Percentiles rank a stretch among this genome's conserved stretches.
These are phyloP conservation scores for Mellilla xanthometata DNA, from an alignment of 2,888 invertebrate species.

Conservation along the genomic window DNA sequence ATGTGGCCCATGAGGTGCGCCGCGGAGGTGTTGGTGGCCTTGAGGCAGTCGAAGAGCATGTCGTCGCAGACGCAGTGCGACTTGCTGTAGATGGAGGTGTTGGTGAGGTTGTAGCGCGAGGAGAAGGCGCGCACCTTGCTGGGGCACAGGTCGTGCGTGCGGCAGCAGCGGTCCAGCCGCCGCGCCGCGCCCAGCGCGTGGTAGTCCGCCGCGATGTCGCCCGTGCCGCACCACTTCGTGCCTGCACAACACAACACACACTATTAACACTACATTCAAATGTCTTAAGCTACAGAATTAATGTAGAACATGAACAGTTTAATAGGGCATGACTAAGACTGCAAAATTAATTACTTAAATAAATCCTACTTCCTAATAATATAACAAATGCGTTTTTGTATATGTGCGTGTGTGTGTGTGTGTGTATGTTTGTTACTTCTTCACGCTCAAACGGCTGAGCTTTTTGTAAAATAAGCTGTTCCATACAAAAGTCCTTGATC, in stretches of 20 bases:
- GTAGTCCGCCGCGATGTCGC: slow-evolving; percentile 92
- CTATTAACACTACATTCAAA: too few relatives aligned
- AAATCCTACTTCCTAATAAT: too few relatives aligned
- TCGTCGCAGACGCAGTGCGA: slow-evolving; percentile 95
- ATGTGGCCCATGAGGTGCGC: slow-evolving; percentile 91
- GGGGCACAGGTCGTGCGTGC: slow-evolving; percentile 95
- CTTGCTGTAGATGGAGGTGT: slow-evolving; percentile 92
- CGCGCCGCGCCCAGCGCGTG: slow-evolving; percentile 91
- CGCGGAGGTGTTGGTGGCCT: slow-evolving; percentile 87
- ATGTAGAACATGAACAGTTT: too few relatives aligned
- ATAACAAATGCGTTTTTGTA: too few relatives aligned
- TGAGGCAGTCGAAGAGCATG: slow-evolving; percentile 91
- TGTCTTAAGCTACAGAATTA: too few relatives aligned
- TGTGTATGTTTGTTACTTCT: too few relatives aligned
- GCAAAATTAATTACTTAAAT: too few relatives aligned
- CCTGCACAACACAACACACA: slow-evolving; percentile 82
- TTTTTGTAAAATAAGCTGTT: too few relatives aligned
- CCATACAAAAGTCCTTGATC: too few relatives aligned
- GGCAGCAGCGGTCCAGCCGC: slow-evolving; percentile 91
- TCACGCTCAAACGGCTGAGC: too few relatives aligned
- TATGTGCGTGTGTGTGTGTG: too few relatives aligned
- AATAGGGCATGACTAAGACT: too few relatives aligned
- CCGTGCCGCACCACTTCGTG: slow-evolving; percentile 96
- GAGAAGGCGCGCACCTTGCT: slow-evolving; percentile 88
- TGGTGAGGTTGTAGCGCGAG: slow-evolving; percentile 90